Percentiles rank a stretch among this genome's conserved stretches.
These are phyloP conservation scores for Hemithea aestivaria DNA, from an alignment of 2,888 invertebrate genomes.

Conservation along the genomic window DNA sequence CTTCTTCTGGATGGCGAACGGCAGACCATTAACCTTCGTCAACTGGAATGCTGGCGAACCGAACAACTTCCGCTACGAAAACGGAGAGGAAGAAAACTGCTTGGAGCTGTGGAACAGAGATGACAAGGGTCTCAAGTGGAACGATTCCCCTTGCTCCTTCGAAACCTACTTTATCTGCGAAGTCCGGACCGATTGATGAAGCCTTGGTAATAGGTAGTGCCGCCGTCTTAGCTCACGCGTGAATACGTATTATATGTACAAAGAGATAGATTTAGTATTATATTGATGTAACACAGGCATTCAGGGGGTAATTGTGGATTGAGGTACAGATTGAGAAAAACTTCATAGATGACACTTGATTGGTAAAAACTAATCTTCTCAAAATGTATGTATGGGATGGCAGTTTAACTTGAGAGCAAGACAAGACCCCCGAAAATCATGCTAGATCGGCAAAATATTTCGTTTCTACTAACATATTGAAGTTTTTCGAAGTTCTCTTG, in stretches of 20 bases:
- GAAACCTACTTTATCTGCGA: conserved; percentile 96
- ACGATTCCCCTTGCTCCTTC: conserved; percentile 95
- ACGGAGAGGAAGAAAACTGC: conserved; percentile 95
- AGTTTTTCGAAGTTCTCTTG: too few species aligned
- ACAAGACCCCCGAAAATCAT: too few species aligned
- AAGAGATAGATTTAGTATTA: too few species aligned
- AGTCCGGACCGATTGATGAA: conserved; percentile 80
- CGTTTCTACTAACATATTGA: too few species aligned
- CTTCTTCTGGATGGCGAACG: conserved; percentile 96
- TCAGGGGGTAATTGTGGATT: too few species aligned
- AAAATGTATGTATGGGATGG: too few species aligned
- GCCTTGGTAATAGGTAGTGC: conserved; percentile 2
- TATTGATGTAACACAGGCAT: too few species aligned
- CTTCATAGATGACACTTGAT: too few species aligned
- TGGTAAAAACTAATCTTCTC: too few species aligned
- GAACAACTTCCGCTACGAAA: conserved; percentile 95
- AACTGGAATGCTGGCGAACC: conserved; percentile 97
- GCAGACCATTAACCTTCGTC: conserved; percentile 91
- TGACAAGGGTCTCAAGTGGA: conserved; percentile 95
- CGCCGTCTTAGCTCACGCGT: conserved; percentile 7
- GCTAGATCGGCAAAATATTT: too few species aligned
- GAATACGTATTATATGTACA: conserved; percentile 1
- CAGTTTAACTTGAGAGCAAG: too few species aligned
- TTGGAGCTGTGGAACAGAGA: conserved; percentile 94
- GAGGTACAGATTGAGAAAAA: too few species aligned